A percentile compares a stretch with the other conserved stretches of the same genome.
Conservation (phyloP, 2,113 vertebrate species). For the Electrona antarctica region DNA sequence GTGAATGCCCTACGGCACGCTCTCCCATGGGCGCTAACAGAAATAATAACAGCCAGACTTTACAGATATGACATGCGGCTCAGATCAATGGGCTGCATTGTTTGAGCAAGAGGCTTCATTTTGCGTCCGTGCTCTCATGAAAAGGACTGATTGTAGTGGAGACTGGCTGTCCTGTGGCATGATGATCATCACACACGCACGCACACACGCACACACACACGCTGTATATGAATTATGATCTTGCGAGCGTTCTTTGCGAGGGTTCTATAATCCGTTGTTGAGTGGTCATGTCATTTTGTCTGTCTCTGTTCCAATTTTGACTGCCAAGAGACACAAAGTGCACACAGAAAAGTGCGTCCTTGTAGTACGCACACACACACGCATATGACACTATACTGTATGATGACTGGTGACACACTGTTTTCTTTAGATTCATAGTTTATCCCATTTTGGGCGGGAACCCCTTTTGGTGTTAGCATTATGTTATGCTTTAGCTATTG, state of each 20-base stretch:
- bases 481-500: too few species aligned
- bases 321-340: background rate
- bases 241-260: too few species aligned
- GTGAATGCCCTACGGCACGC: too few species aligned
- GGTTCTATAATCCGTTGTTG: too few species aligned
- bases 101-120: constrained; percentile 56
- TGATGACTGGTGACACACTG: too few species aligned
- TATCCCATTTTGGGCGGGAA: too few species aligned
- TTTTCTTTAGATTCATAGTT: too few species aligned
- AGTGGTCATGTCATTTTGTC: too few species aligned
- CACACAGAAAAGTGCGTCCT: background rate
- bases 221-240: background rate
- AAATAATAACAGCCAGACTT: constrained; percentile 63
- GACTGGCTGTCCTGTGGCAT: constrained; percentile 46
- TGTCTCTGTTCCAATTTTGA: too few species aligned
- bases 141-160: constrained; percentile 49
- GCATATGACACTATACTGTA: too few species aligned
- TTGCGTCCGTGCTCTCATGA: constrained; percentile 36
- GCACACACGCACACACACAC: background rate
- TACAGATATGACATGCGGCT: constrained; percentile 51
- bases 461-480: too few species aligned
- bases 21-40: constrained; percentile 14
- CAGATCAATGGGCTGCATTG: constrained; percentile 64
- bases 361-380: too few species aligned
- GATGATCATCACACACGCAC: constrained; percentile 22